Evolutionary conservation across 2,797 vertebrate species (phyloP).

Genomic region (Rousettus madagascariensis): DNA sequence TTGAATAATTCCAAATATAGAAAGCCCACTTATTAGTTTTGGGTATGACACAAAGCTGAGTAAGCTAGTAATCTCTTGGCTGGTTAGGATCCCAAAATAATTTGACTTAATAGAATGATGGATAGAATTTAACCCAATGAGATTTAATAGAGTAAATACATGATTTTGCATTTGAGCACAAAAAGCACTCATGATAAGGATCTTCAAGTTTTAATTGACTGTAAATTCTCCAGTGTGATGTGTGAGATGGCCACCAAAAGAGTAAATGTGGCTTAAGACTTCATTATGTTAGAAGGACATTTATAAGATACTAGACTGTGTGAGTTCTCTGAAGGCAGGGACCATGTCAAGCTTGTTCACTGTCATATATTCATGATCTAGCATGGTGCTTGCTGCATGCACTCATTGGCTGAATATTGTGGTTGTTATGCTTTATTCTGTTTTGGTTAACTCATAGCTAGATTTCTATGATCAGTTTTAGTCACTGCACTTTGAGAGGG

Average conservation of each 20-base stretch:
- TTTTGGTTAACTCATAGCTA: background rate
- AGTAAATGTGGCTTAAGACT: background rate
- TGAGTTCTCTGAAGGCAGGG: background rate
- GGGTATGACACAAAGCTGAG: background rate
- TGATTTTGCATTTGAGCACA: background rate
- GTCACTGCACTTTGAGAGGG: background rate
- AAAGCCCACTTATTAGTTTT: background rate
- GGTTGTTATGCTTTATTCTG: background rate
- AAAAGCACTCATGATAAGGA: background rate
- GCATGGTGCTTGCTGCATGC: background rate
- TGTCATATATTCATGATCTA: background rate
- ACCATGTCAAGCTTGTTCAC: background rate
- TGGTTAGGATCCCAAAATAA: background rate
- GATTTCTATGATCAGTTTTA: background rate
- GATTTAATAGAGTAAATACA: background rate
- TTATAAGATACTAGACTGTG: background rate
- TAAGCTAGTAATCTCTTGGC: background rate
- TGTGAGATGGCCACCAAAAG: background rate
- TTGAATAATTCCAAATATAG: background rate
- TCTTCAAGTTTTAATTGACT: background rate
- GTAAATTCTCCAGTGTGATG: background rate
- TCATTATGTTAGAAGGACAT: background rate
- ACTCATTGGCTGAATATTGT: background rate
- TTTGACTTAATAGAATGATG: background rate
- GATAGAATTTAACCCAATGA: background rate